A percentile compares a stretch with the other conserved stretches of the same genome.
Evolutionary conservation across 1,140 invertebrate genomes (phyloP).

Genomic region (Hypsibius dujardini): DNA sequence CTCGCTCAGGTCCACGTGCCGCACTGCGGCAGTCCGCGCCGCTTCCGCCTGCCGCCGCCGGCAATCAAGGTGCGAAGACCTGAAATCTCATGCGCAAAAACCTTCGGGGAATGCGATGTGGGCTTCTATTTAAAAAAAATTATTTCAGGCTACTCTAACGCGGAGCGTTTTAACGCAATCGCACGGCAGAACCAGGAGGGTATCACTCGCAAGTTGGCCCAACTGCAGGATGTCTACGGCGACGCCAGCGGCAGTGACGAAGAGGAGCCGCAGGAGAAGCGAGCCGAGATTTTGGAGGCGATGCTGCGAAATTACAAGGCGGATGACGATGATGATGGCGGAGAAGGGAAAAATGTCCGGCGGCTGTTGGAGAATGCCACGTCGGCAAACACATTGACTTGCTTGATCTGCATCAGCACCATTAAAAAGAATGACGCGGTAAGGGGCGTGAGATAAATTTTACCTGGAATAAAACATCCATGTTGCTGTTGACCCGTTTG

Average conservation of each 20-base stretch:
- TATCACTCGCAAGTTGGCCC: not conserved
- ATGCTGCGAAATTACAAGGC: not conserved
- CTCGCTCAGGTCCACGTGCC: too few species aligned
- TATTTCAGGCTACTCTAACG: constrained; percentile 9
- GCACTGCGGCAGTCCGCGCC: too few species aligned
- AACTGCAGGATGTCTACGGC: not conserved
- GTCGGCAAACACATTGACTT: constrained; percentile 30
- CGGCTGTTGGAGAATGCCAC: not conserved
- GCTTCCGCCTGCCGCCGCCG: too few species aligned
- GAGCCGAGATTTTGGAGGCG: not conserved
- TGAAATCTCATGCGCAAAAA: too few species aligned
- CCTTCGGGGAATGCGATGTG: too few species aligned
- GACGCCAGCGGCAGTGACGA: not conserved
- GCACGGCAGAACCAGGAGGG: not conserved
- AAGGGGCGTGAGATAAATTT: constrained; percentile 28
- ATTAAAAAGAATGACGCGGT: constrained; percentile 61
- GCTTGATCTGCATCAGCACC: constrained; percentile 74
- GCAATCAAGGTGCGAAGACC: too few species aligned
- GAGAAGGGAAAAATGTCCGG: not conserved
- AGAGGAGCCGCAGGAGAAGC: not conserved
- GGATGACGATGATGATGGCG: constrained; percentile 2
- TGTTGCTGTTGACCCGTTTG: constrained; percentile 16
- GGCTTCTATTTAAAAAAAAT: not conserved
- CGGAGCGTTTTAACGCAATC: not conserved
- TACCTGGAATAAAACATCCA: constrained; percentile 24